These are phyloP conservation scores for Stenodema calcarata DNA, from an alignment of 2,888 invertebrate species.

Conservation along the genomic window DNA sequence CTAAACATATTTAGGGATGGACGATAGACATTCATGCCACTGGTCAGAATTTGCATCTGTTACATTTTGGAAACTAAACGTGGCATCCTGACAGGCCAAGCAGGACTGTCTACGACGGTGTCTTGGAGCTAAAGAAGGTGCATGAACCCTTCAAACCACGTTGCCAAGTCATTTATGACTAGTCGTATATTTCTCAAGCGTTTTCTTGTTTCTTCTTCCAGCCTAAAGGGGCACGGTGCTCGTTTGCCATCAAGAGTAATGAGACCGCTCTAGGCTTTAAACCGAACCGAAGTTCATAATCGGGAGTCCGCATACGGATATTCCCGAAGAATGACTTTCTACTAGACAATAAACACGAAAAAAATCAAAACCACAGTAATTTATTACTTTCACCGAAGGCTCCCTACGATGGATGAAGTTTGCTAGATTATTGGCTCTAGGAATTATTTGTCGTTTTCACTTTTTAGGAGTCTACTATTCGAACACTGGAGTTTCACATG, in stretches of 20 bases:
- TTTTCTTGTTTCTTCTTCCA: not conserved
- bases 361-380: not conserved
- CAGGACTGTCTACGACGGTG: not conserved
- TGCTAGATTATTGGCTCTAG: not conserved
- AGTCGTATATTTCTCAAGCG: not conserved
- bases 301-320: not conserved
- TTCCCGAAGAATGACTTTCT: not conserved
- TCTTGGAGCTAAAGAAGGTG: not conserved
- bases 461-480: not conserved
- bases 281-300: not conserved
- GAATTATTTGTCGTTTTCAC: not conserved
- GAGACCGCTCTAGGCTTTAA: not conserved
- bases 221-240: not conserved
- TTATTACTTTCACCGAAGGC: not conserved
- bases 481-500: not conserved
- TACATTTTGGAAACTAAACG: too few relatives aligned
- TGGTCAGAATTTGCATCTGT: too few relatives aligned
- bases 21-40: too few relatives aligned
- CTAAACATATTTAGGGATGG: too few relatives aligned
- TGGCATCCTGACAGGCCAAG: too few relatives aligned
- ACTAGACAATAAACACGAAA: not conserved
- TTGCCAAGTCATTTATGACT: not conserved
- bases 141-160: not conserved
- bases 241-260: not conserved
- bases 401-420: not conserved